Evolutionary conservation across 1,140 invertebrate species (phyloP).

Genomic region (Trissolcus basalis): DNA sequence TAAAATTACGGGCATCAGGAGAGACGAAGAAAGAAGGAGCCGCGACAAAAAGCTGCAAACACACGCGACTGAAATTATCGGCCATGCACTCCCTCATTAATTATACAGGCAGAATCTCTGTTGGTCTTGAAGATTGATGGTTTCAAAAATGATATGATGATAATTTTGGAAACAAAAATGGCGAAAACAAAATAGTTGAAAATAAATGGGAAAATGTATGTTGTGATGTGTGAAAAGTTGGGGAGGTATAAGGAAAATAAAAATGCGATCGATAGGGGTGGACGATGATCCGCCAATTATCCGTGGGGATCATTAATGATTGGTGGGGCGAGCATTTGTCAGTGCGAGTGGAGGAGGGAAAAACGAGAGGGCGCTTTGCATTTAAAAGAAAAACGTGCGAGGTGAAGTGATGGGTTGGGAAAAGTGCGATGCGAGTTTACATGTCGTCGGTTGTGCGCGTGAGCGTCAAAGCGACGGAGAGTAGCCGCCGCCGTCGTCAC

Average conservation of each 20-base stretch:
- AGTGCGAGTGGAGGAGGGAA: slow-evolving; percentile 1
- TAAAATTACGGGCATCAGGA: slow-evolving; percentile 66
- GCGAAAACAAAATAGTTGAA: no score
- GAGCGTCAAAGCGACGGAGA: slow-evolving; percentile 64
- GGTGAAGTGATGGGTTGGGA: slow-evolving; percentile 38
- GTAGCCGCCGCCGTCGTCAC: slow-evolving; percentile 63
- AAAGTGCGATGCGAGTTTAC: slow-evolving; percentile 28
- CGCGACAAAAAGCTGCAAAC: slow-evolving; percentile 36
- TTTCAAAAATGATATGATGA: no score
- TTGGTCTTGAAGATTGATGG: no score
- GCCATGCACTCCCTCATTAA: no score
- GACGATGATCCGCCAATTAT: slow-evolving; percentile 11
- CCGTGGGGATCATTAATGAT: slow-evolving; percentile 30
- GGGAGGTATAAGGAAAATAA: background rate
- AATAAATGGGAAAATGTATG: no score
- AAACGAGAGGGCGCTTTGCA: background rate
- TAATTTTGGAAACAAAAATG: no score
- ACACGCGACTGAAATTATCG: slow-evolving; percentile 38
- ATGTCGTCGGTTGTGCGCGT: slow-evolving; percentile 57
- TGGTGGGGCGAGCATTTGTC: slow-evolving; percentile 10
- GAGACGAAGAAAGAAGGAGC: slow-evolving; percentile 36
- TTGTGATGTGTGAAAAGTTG: no score
- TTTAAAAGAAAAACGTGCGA: slow-evolving; percentile 23
- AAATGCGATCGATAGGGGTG: slow-evolving; percentile 3
- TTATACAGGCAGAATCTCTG: no score